phyloP scores from a whole-genome alignment of 2,888 invertebrate genomes.

The Argyresthia albistria region DNA sequence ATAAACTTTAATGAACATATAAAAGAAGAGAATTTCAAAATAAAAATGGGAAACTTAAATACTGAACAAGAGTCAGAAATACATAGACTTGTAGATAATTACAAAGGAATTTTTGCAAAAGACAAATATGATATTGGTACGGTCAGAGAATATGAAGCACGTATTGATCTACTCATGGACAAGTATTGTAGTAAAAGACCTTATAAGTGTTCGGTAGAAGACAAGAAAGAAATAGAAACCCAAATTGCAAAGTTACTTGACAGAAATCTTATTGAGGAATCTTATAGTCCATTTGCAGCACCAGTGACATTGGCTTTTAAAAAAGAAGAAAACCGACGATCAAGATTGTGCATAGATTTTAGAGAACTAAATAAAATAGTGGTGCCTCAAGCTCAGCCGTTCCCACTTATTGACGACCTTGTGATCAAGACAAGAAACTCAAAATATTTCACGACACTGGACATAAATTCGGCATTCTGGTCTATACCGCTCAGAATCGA shows the following conservation, averaged over 20 bases:
- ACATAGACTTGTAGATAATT: not conserved
- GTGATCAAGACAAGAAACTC: no score
- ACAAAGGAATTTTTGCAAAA: conserved; percentile 3
- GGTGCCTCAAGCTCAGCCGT: no score
- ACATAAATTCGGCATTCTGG: no score
- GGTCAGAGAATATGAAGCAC: conserved; percentile 11
- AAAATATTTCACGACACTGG: no score
- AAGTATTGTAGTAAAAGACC: conserved; percentile 11
- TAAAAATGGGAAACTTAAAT: not conserved
- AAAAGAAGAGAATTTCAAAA: conserved; percentile 1
- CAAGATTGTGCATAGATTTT: no score
- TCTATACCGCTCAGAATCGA: no score
- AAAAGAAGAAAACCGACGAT: no score
- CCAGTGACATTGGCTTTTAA: no score
- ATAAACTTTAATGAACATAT: not conserved
- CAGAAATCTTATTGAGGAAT: conserved; percentile 7
- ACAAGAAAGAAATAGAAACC: conserved; percentile 8
- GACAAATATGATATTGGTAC: conserved; percentile 12
- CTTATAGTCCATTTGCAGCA: no score
- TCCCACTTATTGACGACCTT: no score
- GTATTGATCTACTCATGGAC: conserved; percentile 9
- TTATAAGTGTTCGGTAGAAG: conserved; percentile 8
- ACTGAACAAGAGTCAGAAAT: not conserved
- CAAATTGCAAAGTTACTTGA: conserved; percentile 7
- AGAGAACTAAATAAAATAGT: no score